phyloP scores from a whole-genome alignment of 2,888 invertebrate genomes.

The Alcis repandata region DNA sequence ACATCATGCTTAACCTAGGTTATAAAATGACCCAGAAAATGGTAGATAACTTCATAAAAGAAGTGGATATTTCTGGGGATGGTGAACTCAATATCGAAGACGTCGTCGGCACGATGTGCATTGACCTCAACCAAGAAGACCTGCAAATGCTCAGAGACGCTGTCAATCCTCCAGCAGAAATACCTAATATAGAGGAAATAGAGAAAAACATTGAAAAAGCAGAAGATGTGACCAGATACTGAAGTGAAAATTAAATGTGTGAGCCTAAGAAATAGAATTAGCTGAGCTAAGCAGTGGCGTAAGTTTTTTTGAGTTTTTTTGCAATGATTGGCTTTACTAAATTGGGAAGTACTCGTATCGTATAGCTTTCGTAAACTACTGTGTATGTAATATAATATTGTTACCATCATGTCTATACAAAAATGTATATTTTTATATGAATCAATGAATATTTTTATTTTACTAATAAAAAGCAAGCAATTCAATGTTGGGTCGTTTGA shows the following conservation, averaged over 20 bases:
- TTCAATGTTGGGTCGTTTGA: too few species aligned
- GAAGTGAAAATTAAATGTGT: neutral
- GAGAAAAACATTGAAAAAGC: constrained; percentile 12
- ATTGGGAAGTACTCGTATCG: too few species aligned
- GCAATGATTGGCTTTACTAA: too few species aligned
- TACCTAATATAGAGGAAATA: constrained; percentile 4
- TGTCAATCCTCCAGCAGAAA: constrained; percentile 1
- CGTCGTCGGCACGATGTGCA: constrained; percentile 74
- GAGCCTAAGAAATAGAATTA: too few species aligned
- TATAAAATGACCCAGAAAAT: constrained; percentile 65
- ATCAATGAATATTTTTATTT: too few species aligned
- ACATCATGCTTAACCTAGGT: constrained; percentile 64
- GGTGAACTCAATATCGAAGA: constrained; percentile 78
- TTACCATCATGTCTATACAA: too few species aligned
- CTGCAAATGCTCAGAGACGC: constrained; percentile 60
- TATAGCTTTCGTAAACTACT: too few species aligned
- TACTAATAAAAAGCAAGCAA: too few species aligned
- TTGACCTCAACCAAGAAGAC: constrained; percentile 76
- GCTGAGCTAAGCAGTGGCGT: too few species aligned
- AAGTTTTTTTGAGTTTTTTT: too few species aligned
- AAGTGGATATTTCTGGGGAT: constrained; percentile 76
- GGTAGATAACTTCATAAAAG: constrained; percentile 72
- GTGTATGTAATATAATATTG: too few species aligned
- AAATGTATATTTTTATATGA: too few species aligned
- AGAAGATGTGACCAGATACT: constrained; percentile 11